Base-by-base conservation (phyloP, 2,113 vertebrate genomes). In the Vicugna pacos region DNA sequence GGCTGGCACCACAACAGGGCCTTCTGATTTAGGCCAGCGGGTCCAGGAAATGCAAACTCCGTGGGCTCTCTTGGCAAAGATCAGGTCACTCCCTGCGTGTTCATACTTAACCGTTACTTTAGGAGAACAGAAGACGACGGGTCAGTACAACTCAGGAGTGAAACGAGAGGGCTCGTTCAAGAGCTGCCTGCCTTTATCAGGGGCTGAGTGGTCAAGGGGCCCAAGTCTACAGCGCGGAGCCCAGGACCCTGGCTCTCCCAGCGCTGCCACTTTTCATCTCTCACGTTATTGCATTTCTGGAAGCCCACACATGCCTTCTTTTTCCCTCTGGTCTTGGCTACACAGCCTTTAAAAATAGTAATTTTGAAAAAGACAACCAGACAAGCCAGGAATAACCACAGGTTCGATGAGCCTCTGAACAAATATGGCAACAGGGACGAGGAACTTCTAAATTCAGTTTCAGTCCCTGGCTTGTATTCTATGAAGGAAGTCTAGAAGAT, bases 351-450 rank as follows among this genome's bases (percentile, higher is more conserved):
- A 98, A 98, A 98, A 97, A 97, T 97, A 97, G 97, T 70, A 32
- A 81, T 95, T 96, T 96, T 83, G 72, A 97, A 93, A 97, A 97
- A 95, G 95, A 46, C 83, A 96, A 82, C 92, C 96, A 88, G 97
- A 97, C 85, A 97, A 96, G 87, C 77, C 96, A 98, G 88, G 98
- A 98, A 97, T 96, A 97, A 58, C 65, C 69, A 91, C 56, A 77
- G 54, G 86, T 94, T 80, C 91, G 70, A 82, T 46, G 92, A 26
- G 17, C 65, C 83, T 97, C 95, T 98, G 95, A 52, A 98, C 97
- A 97, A 98, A 95, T 2, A 96, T 26, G 77, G 95, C 96, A 70
- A 95, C 87, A 38, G 52, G 92, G 91, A 96, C 88, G 69, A 91
- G 64, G 75, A 81, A 82, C 38, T 97, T 98, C 97, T 97, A 93